A percentile compares a stretch with the other conserved stretches of the same genome.
phyloP scores from a whole-genome alignment of 1,140 invertebrate genomes.

The Sarcophaga bullata region DNA sequence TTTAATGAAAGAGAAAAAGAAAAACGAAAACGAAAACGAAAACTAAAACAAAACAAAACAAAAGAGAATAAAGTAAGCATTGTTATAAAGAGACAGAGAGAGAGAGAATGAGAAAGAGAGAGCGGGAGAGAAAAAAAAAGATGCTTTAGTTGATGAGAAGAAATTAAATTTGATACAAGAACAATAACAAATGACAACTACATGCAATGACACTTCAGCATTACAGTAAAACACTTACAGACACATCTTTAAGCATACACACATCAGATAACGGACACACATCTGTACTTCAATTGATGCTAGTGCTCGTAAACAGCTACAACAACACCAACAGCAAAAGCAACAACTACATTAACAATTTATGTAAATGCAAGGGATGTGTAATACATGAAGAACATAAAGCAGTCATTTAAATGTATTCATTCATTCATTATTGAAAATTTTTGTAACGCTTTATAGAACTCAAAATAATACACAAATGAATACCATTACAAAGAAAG shows the following conservation, averaged over 20 bases:
- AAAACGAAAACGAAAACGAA: background rate
- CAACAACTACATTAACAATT: constrained; percentile 23
- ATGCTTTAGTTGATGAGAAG: constrained; percentile 17
- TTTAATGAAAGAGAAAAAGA: too few relatives aligned
- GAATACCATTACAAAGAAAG: too few relatives aligned
- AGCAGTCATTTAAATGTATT: too few relatives aligned
- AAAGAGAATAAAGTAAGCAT: background rate
- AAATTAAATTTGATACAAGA: constrained; percentile 25
- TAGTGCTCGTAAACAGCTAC: background rate
- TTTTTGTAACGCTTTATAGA: too few relatives aligned
- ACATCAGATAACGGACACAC: background rate
- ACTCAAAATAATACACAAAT: too few relatives aligned
- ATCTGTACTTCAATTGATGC: background rate
- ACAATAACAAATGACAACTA: constrained; percentile 26
- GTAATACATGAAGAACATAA: too few relatives aligned
- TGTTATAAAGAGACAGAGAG: too few relatives aligned
- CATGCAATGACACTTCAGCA: constrained; percentile 16
- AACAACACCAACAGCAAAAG: background rate
- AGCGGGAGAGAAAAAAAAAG: background rate
- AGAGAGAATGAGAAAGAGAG: too few relatives aligned
- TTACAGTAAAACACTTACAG: constrained; percentile 7
- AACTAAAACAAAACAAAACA: background rate
- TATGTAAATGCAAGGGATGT: background rate
- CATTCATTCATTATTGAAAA: too few relatives aligned
- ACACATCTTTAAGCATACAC: background rate